These are phyloP conservation scores for Tipula vernalis DNA, from an alignment of 2,888 invertebrate genomes.

Conservation along the genomic window DNA sequence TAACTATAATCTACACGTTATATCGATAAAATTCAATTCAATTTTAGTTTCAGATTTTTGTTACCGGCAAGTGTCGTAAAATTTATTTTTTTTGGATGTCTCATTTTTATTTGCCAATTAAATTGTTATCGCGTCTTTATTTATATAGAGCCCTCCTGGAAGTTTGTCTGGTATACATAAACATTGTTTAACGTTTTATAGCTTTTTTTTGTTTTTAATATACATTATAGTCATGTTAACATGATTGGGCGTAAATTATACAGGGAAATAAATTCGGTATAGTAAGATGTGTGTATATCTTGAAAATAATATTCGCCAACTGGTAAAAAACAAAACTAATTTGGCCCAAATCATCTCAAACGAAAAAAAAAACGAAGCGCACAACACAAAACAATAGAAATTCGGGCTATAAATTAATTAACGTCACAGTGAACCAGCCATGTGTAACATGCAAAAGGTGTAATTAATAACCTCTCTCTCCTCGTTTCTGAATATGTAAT, in stretches of 20 bases:
- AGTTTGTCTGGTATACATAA: background rate
- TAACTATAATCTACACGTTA: background rate
- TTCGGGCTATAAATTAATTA: background rate
- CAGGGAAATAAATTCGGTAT: background rate
- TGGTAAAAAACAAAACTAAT: background rate
- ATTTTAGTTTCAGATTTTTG: background rate
- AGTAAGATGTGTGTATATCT: background rate
- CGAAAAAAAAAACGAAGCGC: background rate
- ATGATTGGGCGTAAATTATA: background rate
- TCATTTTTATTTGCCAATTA: background rate
- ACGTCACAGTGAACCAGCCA: background rate
- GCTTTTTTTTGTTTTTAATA: background rate
- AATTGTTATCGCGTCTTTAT: background rate
- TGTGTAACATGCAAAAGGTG: slow-evolving; percentile 7
- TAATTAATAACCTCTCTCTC: background rate
- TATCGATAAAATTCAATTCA: background rate
- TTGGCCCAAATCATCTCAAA: background rate
- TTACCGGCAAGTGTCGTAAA: background rate
- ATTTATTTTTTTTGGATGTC: background rate
- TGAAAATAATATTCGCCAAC: background rate
- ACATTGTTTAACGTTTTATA: background rate
- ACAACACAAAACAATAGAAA: background rate
- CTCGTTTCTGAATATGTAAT: background rate
- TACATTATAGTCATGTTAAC: background rate
- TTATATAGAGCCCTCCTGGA: background rate